phyloP scores from a whole-genome alignment of 2,888 invertebrate genomes.

The Endotricha flammealis region DNA sequence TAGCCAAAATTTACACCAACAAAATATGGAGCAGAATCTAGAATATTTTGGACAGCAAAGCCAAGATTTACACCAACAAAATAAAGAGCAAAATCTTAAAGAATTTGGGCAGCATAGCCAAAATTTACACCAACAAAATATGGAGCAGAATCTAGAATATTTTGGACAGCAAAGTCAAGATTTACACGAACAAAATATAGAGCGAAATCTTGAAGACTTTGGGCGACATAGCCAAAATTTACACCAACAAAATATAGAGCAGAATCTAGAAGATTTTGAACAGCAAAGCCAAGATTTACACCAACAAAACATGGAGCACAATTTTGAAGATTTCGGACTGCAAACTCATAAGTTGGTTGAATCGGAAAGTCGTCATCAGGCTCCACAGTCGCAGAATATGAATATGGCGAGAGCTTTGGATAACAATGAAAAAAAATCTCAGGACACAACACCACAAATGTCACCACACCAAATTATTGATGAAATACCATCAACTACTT shows the following conservation, averaged over 20 bases:
- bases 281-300: conserved; percentile 14
- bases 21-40: conserved; percentile 14
- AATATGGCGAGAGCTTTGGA: not conserved
- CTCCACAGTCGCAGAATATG: not conserved
- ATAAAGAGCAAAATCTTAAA: conserved; percentile 21
- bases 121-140: conserved; percentile 15
- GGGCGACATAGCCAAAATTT: not conserved
- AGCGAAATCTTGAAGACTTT: not conserved
- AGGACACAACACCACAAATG: too few species aligned
- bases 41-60: conserved; percentile 17
- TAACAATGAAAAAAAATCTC: not conserved
- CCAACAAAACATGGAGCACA: conserved; percentile 1
- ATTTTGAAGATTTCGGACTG: conserved; percentile 3
- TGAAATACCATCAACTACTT: conserved; percentile 21
- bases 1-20: conserved; percentile 14
- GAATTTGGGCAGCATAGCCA: conserved; percentile 20
- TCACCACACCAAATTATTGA: conserved; percentile 8
- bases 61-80: conserved; percentile 20
- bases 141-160: conserved; percentile 21
- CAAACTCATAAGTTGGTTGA: not conserved
- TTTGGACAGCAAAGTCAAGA: conserved; percentile 16
- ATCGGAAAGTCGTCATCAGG: not conserved
- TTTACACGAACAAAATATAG: conserved; percentile 11
- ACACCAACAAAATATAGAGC: conserved; percentile 7
- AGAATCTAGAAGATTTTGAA: conserved; percentile 10